phyloP scores from a whole-genome alignment of 2,113 vertebrate species.

The Pachyramphus minor region DNA sequence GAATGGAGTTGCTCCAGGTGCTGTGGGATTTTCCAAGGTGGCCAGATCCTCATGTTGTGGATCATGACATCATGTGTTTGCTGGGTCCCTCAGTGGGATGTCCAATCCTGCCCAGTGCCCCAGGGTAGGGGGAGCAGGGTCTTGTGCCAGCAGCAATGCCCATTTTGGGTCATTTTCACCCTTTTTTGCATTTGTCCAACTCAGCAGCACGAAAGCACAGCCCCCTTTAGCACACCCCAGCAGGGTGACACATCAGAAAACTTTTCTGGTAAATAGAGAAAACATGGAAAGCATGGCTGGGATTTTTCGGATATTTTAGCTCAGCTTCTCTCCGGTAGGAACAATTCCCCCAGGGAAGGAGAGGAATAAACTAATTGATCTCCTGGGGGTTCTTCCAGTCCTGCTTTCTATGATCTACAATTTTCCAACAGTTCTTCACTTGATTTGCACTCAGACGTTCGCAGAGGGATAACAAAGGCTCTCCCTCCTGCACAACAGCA shows the following conservation, averaged over 20 bases:
- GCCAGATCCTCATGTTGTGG: fast-evolving
- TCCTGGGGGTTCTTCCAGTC: background rate
- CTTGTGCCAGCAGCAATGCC: background rate
- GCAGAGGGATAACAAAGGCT: background rate
- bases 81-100: background rate
- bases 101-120: background rate
- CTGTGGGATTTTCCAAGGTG: background rate
- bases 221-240: background rate
- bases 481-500: background rate
- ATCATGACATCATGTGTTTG: background rate
- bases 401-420: background rate
- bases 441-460: background rate
- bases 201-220: background rate
- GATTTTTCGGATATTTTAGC: constrained; percentile 11
- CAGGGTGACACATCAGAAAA: background rate
- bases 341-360: background rate
- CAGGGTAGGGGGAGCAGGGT: background rate
- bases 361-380: background rate
- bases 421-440: background rate
- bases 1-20: too few species aligned
- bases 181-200: fast-evolving
- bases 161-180: background rate
- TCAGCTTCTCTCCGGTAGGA: background rate
- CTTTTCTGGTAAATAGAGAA: background rate
- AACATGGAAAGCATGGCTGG: background rate